These are phyloP conservation scores for Cebidichthys violaceus DNA, from an alignment of 2,113 vertebrate genomes.

Conservation along the genomic window DNA sequence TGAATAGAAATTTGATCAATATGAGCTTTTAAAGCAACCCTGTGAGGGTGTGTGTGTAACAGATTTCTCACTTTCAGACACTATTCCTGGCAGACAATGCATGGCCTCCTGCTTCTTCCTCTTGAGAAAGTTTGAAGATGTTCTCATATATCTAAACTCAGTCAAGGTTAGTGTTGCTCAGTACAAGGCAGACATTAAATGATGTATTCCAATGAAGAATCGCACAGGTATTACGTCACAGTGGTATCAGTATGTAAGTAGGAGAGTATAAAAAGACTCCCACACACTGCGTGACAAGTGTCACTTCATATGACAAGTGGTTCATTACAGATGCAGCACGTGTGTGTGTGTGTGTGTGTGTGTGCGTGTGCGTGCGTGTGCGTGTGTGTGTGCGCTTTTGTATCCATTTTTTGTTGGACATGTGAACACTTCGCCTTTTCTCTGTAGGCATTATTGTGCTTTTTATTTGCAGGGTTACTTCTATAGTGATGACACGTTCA, in stretches of 20 bases:
- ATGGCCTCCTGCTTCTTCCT: constrained; percentile 99
- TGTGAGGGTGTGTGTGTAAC: constrained; percentile 3
- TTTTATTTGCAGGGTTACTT: constrained; percentile 90
- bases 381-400: not conserved
- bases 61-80: constrained; percentile 85
- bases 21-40: not conserved
- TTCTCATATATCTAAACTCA: constrained; percentile 97
- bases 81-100: constrained; percentile 96
- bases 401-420: constrained; percentile 5
- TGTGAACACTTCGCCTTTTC: not conserved
- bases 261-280: constrained; percentile 21
- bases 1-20: constrained; percentile 29
- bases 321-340: constrained; percentile 23
- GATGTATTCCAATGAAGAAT: constrained; percentile 1
- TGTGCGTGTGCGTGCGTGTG: not conserved
- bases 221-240: constrained; percentile 7
- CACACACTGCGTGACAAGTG: constrained; percentile 29
- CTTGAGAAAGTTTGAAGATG: constrained; percentile 94
- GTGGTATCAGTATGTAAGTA: not conserved
- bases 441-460: constrained; percentile 12
- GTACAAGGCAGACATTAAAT: not conserved
- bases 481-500: constrained; percentile 96
- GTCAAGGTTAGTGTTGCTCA: constrained; percentile 88
- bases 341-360: not conserved
- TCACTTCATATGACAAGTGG: constrained; percentile 30